Conservation (phyloP, 2,797 vertebrate species). For the Hypotaenidia philippensis region DNA sequence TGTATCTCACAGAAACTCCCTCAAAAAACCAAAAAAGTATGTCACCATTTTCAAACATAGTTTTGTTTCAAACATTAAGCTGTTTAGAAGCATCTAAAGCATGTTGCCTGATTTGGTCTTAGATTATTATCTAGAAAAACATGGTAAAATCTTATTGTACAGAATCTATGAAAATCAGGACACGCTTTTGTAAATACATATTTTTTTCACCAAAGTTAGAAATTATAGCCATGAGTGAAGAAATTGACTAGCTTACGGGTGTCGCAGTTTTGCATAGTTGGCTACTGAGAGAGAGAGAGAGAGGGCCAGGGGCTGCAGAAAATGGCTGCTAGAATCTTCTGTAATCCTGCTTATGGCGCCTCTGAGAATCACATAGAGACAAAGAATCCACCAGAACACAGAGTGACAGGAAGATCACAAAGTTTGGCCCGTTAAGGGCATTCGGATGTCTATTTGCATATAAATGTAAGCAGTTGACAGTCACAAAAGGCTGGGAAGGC, state of each 20-base stretch:
- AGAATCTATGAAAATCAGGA: neutral
- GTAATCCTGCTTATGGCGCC: too few species aligned
- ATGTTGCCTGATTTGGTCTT: rapidly evolving
- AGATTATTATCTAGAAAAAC: neutral
- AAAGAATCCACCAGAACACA: too few species aligned
- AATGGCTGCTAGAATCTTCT: too few species aligned
- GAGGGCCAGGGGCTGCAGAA: too few species aligned
- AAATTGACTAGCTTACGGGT: neutral
- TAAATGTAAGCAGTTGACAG: too few species aligned
- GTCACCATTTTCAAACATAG: neutral
- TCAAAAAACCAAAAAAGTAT: rapidly evolving
- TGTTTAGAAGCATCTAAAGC: neutral
- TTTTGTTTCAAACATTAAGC: neutral
- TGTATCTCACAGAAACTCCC: neutral
- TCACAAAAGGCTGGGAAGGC: too few species aligned
- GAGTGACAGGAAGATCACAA: too few species aligned
- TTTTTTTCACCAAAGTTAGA: neutral
- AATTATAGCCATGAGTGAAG: neutral
- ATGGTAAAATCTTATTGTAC: rapidly evolving
- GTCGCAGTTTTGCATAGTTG: too few species aligned
- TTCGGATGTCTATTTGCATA: too few species aligned
- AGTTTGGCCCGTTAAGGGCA: too few species aligned
- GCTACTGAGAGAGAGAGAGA: too few species aligned
- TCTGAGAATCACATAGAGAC: too few species aligned
- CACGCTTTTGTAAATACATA: neutral